Conservation (phyloP, 2,888 invertebrate species). For the Ypsolopha scabrella region DNA sequence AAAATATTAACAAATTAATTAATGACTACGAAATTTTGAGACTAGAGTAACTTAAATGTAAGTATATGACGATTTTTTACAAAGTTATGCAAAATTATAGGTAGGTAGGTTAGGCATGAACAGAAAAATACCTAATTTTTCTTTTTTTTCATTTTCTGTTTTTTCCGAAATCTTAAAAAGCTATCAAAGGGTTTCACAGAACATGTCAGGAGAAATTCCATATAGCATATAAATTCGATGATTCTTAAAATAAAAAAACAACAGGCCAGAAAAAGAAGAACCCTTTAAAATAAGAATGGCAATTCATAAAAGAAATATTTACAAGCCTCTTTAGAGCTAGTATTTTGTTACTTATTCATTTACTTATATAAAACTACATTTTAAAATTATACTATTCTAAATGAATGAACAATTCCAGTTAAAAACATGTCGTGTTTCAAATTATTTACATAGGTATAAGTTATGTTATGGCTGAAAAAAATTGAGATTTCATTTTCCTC, state of each 20-base stretch:
- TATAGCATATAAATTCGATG: neutral
- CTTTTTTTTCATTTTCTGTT: neutral
- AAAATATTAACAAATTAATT: slow-evolving; percentile 23
- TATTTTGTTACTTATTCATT: slow-evolving; percentile 13
- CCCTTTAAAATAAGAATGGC: slow-evolving; percentile 3
- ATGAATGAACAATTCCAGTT: slow-evolving; percentile 52
- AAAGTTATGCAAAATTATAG: neutral
- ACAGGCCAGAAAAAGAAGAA: slow-evolving; percentile 4
- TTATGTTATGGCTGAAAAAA: neutral
- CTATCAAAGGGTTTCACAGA: neutral
- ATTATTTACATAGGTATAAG: neutral
- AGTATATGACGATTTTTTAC: neutral
- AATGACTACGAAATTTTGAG: slow-evolving; percentile 53
- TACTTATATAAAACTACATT: slow-evolving; percentile 24
- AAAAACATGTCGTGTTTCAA: neutral
- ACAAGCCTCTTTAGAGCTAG: slow-evolving; percentile 37
- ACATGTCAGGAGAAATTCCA: neutral
- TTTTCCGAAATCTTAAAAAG: neutral
- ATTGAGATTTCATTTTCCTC: slow-evolving; percentile 3
- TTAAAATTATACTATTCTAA: slow-evolving; percentile 24
- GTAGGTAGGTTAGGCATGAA: neutral
- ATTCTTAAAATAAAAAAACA: slow-evolving; percentile 2
- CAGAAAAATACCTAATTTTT: neutral
- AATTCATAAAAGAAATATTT: slow-evolving; percentile 38
- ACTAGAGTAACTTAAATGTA: slow-evolving; percentile 38